Evolutionary conservation across 1,140 invertebrate species (phyloP).

Genomic region (Habropoda laboriosa): DNA sequence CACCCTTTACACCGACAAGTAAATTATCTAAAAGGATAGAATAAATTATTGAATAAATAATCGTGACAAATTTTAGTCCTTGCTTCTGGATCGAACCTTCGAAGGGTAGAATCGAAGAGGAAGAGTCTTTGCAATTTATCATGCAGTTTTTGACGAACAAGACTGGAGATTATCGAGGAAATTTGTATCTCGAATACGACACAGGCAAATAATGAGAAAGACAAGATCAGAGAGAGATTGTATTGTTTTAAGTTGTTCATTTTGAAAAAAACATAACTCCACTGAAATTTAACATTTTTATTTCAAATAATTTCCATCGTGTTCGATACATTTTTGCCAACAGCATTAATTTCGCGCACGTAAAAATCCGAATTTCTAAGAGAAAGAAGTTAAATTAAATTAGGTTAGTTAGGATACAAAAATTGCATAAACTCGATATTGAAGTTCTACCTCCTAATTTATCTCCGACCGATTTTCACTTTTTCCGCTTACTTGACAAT

Average conservation of each 20-base stretch:
- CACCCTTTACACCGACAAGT: conserved; percentile 70
- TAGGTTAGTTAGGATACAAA: too few species aligned
- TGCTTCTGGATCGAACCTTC: conserved; percentile 75
- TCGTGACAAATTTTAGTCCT: conserved; percentile 54
- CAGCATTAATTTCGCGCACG: too few species aligned
- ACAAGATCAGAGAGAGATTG: neutral
- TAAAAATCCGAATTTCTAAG: too few species aligned
- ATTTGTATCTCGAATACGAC: conserved; percentile 76
- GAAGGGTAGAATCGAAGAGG: conserved; percentile 72
- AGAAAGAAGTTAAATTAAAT: too few species aligned
- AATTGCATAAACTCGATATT: too few species aligned
- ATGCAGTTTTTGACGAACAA: conserved; percentile 69
- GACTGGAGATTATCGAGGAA: conserved; percentile 63
- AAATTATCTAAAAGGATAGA: conserved; percentile 27
- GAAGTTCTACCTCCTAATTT: too few species aligned
- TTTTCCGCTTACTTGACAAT: too few species aligned
- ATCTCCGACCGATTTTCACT: too few species aligned
- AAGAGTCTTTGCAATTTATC: conserved; percentile 70
- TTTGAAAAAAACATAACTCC: too few species aligned
- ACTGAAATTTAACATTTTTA: too few species aligned
- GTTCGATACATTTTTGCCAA: too few species aligned
- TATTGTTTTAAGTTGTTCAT: neutral
- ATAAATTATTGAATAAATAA: neutral
- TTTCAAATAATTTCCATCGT: too few species aligned
- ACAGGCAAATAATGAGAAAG: conserved; percentile 64